A percentile compares a stretch with the other conserved stretches of the same genome.
Evolutionary conservation across 2,888 invertebrate species (phyloP).

Genomic region (Altica lythri): DNA sequence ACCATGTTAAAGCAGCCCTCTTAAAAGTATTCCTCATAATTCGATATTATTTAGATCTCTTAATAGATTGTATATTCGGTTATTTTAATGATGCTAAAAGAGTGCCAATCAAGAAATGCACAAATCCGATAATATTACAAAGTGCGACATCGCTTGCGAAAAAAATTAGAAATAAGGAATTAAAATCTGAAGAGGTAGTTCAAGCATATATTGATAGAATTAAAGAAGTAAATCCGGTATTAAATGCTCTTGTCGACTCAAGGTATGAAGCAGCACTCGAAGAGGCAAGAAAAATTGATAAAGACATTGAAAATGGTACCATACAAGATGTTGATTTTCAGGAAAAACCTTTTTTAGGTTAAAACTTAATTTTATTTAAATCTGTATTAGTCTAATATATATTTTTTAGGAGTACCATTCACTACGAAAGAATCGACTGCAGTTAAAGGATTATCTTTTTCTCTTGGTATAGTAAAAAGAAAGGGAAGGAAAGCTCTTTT

Average conservation of each 20-base stretch:
- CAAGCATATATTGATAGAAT: conserved; percentile 77
- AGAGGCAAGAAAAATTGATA: conserved; percentile 78
- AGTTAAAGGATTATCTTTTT: conserved; percentile 72
- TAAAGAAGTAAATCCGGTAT: conserved; percentile 69
- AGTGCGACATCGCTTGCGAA: conserved; percentile 71
- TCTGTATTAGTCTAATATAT: neutral
- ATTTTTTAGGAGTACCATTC: conserved; percentile 78
- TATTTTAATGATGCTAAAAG: conserved; percentile 52
- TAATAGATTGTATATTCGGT: conserved; percentile 57
- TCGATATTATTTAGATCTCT: conserved; percentile 60
- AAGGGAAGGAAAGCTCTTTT: conserved; percentile 65
- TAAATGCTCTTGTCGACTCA: conserved; percentile 85
- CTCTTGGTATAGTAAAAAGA: conserved; percentile 70
- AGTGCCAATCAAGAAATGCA: conserved; percentile 52
- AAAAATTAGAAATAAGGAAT: conserved; percentile 67
- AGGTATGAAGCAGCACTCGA: conserved; percentile 77
- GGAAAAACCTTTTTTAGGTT: conserved; percentile 77
- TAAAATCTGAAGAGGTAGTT: conserved; percentile 72
- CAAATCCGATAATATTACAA: conserved; percentile 59
- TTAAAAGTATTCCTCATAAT: conserved; percentile 34
- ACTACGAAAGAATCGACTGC: conserved; percentile 89
- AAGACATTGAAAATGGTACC: conserved; percentile 63
- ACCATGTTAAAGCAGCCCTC: conserved; percentile 19
- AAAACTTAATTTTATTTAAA: conserved; percentile 25
- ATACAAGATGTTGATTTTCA: conserved; percentile 67